A percentile compares a stretch with the other conserved stretches of the same genome.
Evolutionary conservation across 2,113 vertebrate genomes (phyloP).

Genomic region (Macroglossus sobrinus): DNA sequence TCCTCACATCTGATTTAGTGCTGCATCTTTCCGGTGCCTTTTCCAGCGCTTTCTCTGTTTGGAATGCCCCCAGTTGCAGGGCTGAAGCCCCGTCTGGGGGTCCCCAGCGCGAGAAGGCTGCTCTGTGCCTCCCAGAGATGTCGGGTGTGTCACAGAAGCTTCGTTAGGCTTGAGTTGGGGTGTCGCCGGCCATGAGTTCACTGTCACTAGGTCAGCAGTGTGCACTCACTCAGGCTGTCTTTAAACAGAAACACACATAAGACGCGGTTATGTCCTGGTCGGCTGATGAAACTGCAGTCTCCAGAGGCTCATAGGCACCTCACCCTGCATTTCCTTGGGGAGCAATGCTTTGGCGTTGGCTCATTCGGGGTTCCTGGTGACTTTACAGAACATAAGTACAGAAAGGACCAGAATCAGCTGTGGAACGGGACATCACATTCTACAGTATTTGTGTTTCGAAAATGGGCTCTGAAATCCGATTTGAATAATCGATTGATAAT

Average conservation of each 20-base stretch:
- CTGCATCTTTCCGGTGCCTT: neutral
- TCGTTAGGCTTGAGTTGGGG: accelerated
- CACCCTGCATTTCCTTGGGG: neutral
- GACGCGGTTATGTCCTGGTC: neutral
- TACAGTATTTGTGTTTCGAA: neutral
- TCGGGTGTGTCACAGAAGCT: too few relatives aligned
- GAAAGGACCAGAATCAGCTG: neutral
- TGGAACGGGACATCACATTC: accelerated
- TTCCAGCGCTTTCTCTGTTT: neutral
- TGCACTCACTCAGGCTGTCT: neutral
- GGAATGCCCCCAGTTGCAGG: neutral
- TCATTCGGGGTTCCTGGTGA: accelerated
- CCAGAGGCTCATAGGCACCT: neutral
- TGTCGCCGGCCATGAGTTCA: neutral
- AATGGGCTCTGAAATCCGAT: neutral
- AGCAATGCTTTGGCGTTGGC: accelerated
- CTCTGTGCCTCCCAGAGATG: neutral
- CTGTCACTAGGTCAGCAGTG: neutral
- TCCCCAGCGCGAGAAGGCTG: neutral
- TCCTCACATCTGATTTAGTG: neutral
- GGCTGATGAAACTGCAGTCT: neutral
- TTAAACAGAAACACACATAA: neutral
- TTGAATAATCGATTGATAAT: neutral
- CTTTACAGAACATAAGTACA: neutral
- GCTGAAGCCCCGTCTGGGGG: neutral